Base-by-base conservation (phyloP, 1,140 invertebrate genomes). In the Platyura marginata region DNA sequence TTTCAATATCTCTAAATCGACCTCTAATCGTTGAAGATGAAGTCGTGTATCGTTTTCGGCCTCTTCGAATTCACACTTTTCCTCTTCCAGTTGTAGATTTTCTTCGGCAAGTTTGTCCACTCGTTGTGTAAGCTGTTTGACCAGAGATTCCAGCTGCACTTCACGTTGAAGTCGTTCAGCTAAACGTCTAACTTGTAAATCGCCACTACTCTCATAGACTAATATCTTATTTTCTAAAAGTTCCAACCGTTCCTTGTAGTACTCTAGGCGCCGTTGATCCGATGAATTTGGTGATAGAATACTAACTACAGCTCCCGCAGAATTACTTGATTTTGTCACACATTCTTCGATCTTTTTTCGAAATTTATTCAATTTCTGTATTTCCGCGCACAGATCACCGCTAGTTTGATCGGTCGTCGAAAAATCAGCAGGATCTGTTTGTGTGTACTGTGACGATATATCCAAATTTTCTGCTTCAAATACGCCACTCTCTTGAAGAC, bases 21-120 rank as follows among this genome's bases (percentile, higher is more conserved):
- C 55, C 46, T 61, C 58, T 40, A 58, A 52, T 60, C 72, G 69
- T 51, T 77, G 74, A 56, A 71, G 67, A 52, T 71, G 68, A 42
- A 75, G 57, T 41, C 75, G 65, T 16, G 72, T 74, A 49, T 77
- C 74, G 59, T 77, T 77, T 58, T 77, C 75, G 29, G 73, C 73
- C 54, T 77, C 75, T 55, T 77, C 74, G 32, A 77, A 60, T 59
- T 77, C 74, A 52, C 72, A 72, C 52, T 70, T 70, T 48, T 76
- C 72, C 47, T 78, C 74, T 50, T 75, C 72, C 47, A 76, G 51
- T 47, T 62, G 56, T 20, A 65, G 61, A 59, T 74, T 75, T 48
- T 76, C 72, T 9, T 68, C 64, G 47, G 67, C 57, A 41, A 75
- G 62, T 46, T 64, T 58, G 44, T 62, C 54, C 16, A 74, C 61